Base-by-base conservation (phyloP, 1,140 invertebrate species). In the Pseudomyrmex concolor region DNA sequence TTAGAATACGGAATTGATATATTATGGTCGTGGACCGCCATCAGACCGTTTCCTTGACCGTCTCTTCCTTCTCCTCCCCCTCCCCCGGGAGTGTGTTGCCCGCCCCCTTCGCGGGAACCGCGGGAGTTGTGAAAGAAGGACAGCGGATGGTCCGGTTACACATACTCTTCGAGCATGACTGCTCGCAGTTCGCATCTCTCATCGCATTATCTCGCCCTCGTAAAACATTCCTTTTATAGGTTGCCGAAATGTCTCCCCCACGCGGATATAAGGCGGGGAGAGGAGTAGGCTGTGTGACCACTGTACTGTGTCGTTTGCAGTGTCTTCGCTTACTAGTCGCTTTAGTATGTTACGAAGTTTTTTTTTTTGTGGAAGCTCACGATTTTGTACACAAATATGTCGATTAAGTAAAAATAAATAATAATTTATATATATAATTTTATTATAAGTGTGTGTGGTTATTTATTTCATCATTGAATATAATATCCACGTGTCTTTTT, bases 1-100 rank as follows among this genome's bases (percentile, higher is more conserved):
- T 92, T 92, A 91, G 91, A 92, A 91, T 92, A 91, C 91, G 87
- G 90, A 91, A 92, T 92, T 92, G 91, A 92, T 91, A 92, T 92
- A 91, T 91, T 90, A 91, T 89, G 89, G 88, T 78, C 83, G 62
- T 60, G 85, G 74, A 76, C 67, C 76, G 8, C 17, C 77, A 59
- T 76, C 67, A 77, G 51, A 68, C 77, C 64, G 63, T 55, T 66
- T 59, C 45, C 25, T 60, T 59, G 64, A 15, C 54, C 60, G 55
- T 76, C 74, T 72, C 70, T 22, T n/a, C n/a, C n/a, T n/a, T n/a
- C 59, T 17, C 51, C 3, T 2, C 22, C 22, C 22, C 22, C 22
- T 25, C 80, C 25, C 22, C 67, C 77, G 34, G 34, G 34, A 5
- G 4, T 34, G 34, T 34, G 34, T 34, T 34, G 34, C 34, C 34